Evolutionary conservation across 2,888 invertebrate genomes (phyloP).

Genomic region (Caenorhabditis afra): DNA sequence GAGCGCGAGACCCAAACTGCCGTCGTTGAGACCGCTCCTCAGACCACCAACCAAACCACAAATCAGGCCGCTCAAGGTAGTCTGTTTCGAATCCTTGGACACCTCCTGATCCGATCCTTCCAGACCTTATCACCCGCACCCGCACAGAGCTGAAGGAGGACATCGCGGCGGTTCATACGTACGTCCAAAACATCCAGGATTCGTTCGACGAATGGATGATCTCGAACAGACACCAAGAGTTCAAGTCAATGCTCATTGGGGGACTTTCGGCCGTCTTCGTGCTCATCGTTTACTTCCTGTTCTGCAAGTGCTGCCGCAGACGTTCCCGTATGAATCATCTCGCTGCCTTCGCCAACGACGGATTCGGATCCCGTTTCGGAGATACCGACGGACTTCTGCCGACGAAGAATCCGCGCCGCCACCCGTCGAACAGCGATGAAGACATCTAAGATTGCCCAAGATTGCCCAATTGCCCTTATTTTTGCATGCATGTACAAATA

Average conservation of each 20-base stretch:
- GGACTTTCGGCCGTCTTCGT: constrained; percentile 45
- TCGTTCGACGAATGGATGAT: constrained; percentile 52
- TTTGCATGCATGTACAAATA: neutral
- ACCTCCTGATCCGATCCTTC: neutral
- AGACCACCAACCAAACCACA: constrained; percentile 6
- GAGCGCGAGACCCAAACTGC: constrained; percentile 2
- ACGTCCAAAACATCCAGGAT: constrained; percentile 13
- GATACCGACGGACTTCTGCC: constrained; percentile 52
- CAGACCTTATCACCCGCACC: constrained; percentile 39
- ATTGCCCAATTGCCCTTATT: neutral
- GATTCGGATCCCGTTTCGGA: constrained; percentile 17
- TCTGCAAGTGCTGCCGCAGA: constrained; percentile 48
- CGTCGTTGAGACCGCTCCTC: constrained; percentile 5
- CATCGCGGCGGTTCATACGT: constrained; percentile 19
- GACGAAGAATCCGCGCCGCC: constrained; percentile 39
- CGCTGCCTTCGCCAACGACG: constrained; percentile 45
- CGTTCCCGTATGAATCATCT: constrained; percentile 49
- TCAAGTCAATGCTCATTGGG: constrained; percentile 48
- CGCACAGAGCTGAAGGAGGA: constrained; percentile 43
- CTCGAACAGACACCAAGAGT: constrained; percentile 41
- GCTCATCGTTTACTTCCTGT: constrained; percentile 16
- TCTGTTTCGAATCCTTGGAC: neutral
- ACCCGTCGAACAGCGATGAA: constrained; percentile 51
- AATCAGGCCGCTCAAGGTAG: neutral
- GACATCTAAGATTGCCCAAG: constrained; percentile 23